A percentile compares a stretch with the other conserved stretches of the same genome.
Evolutionary conservation across 2,113 vertebrate species (phyloP).

Genomic region (Hydrochoerus hydrochaeris): DNA sequence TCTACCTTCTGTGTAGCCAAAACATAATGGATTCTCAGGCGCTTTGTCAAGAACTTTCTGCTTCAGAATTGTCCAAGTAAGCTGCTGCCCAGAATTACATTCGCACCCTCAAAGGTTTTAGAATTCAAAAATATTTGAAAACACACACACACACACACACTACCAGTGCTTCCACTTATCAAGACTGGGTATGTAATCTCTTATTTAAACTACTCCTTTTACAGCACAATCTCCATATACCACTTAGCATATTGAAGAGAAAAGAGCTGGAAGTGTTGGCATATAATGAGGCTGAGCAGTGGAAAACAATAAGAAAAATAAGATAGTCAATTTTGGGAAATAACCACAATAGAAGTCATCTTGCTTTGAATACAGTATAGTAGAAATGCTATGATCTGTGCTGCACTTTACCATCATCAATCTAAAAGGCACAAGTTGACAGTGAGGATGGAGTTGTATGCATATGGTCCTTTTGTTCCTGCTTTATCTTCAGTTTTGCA

Average conservation of each 20-base stretch:
- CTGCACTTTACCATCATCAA: too few species aligned
- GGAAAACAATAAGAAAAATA: background rate
- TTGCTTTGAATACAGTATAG: background rate
- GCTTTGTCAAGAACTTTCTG: slow-evolving; percentile 65
- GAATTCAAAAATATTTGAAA: slow-evolving; percentile 19
- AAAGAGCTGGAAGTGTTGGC: background rate
- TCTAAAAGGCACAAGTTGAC: background rate
- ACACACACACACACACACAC: background rate
- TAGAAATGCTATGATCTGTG: background rate
- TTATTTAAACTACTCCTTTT: background rate
- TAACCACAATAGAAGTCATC: background rate
- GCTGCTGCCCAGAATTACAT: slow-evolving; percentile 36
- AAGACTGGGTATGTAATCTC: background rate
- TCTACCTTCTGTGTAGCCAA: slow-evolving; percentile 43
- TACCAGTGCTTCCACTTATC: background rate
- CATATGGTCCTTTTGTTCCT: background rate
- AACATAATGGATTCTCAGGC: slow-evolving; percentile 74
- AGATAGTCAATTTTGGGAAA: background rate
- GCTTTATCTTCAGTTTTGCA: background rate
- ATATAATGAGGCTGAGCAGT: background rate
- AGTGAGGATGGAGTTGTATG: background rate
- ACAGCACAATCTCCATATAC: background rate
- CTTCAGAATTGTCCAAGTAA: slow-evolving; percentile 51
- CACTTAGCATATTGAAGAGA: background rate
- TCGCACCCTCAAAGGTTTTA: background rate